phyloP scores from a whole-genome alignment of 2,797 vertebrate genomes.

The Gambelia wislizenii region DNA sequence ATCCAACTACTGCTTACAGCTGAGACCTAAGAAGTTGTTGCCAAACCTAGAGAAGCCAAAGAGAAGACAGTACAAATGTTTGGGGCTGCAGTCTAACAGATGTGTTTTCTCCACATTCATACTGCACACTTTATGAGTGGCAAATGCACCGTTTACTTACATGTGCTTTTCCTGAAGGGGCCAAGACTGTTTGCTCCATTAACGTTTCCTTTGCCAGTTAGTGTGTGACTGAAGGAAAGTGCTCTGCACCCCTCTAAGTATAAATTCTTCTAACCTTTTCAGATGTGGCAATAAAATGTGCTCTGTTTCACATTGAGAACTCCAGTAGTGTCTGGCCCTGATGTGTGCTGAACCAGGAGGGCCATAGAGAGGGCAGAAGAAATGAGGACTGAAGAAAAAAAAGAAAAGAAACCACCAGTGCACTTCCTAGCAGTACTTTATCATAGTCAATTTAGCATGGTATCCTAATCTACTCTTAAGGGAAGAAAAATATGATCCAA shows the following conservation, averaged over 20 bases:
- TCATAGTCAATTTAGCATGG: background rate
- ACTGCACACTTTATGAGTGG: background rate
- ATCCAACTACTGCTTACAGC: background rate
- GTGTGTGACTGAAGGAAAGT: background rate
- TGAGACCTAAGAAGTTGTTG: background rate
- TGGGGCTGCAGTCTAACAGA: background rate
- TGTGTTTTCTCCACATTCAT: background rate
- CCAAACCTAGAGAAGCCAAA: background rate
- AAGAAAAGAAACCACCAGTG: background rate
- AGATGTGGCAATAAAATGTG: background rate
- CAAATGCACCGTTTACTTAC: background rate
- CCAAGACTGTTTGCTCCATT: background rate
- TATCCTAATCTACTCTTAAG: background rate
- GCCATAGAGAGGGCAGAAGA: background rate
- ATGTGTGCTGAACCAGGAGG: slow-evolving; percentile 6
- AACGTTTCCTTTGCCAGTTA: slow-evolving; percentile 18
- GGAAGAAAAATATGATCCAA: background rate
- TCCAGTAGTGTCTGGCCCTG: background rate
- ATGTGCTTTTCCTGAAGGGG: background rate
- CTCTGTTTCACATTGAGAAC: slow-evolving; percentile 26
- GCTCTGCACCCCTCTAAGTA: background rate
- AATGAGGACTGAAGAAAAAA: background rate
- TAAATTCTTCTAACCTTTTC: background rate
- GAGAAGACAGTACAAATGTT: background rate
- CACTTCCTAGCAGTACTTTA: background rate